Base-by-base conservation (phyloP, 2,888 invertebrate genomes). In the Lordiphosa andalusiaca region DNA sequence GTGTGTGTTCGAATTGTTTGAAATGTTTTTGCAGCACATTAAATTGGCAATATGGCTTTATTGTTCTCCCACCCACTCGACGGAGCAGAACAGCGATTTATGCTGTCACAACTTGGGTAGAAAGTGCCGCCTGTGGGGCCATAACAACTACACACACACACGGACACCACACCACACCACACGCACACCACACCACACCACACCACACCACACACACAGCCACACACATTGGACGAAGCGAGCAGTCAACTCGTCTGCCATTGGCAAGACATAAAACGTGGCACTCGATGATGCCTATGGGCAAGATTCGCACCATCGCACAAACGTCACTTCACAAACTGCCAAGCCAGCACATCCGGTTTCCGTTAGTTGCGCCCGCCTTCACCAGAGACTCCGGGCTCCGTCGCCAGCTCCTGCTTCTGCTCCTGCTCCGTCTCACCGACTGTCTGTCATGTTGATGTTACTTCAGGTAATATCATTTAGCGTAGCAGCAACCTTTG, bases 381-480 rank as follows among this genome's bases (percentile, higher is more conserved):
- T 36, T 46, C 13, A 13, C 38, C 19, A 23, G 33, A n/a, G 19
- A 19, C 0, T 6, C 21, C 23, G 30, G 30, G 25, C 16, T 36
- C 40, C 13, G 10, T 40, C 16, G 16, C 16, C 16, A 2, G 1
- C 16, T 1, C 40, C 13, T 9, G 39, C 42, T 41, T 19, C 23
- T 25, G 35, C 35, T 12, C 25, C 58, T 50, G 41, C 25, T 48
- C 50, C 37, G 21, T 51, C 23, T 25, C 35, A 7, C 9, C 4
- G 50, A 48, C 59, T 60, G 56, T 56, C 65, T 78, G 84, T 78
- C 75, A 74, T 67, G 78, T 65, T 73, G 84, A 73, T 75, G 80
- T 78, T 82, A 80, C 80, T 82, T 73, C 83, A 84, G 83, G 80
- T 81, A 81, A 84, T 84, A 81, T 84, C 85, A 81, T 84, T 81